Evolutionary conservation across 2,888 invertebrate genomes (phyloP).

Genomic region (Homarus gammarus): DNA sequence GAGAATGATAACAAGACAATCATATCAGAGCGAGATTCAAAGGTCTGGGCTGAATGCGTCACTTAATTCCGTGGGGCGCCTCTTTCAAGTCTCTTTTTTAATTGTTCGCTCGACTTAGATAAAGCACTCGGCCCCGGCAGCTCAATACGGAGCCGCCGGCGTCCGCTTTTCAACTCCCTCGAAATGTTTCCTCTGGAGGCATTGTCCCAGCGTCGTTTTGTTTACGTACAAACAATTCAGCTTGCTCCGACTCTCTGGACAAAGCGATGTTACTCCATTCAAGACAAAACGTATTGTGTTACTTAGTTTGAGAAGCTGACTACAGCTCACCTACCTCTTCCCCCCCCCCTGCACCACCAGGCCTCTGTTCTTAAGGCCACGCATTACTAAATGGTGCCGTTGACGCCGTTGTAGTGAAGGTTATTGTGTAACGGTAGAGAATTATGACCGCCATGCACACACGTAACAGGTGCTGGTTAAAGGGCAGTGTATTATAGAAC

Average conservation of each 20-base stretch:
- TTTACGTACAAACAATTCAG: slow-evolving; percentile 36
- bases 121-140: slow-evolving; percentile 22
- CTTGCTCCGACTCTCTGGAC: slow-evolving; percentile 34
- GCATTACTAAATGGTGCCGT: background rate
- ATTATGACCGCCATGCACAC: too few species aligned
- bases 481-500: too few species aligned
- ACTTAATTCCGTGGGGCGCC: slow-evolving; percentile 34
- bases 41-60: slow-evolving; percentile 34
- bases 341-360: slow-evolving; percentile 11
- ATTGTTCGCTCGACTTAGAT: slow-evolving; percentile 37
- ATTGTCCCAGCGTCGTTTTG: slow-evolving; percentile 29
- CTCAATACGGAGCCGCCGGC: slow-evolving; percentile 46
- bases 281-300: slow-evolving; percentile 51
- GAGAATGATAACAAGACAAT: slow-evolving; percentile 24
- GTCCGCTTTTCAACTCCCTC: slow-evolving; percentile 45
- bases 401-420: background rate
- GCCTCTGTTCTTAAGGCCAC: background rate
- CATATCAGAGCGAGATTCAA: background rate
- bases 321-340: background rate
- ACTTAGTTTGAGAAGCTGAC: slow-evolving; percentile 45
- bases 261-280: slow-evolving; percentile 50
- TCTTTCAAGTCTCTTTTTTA: slow-evolving; percentile 46
- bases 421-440: background rate
- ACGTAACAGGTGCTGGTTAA: too few species aligned
- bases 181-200: slow-evolving; percentile 10